A percentile compares a stretch with the other conserved stretches of the same genome.
These are phyloP conservation scores for Emys orbicularis DNA, from an alignment of 2,797 vertebrate genomes.

Conservation along the genomic window DNA sequence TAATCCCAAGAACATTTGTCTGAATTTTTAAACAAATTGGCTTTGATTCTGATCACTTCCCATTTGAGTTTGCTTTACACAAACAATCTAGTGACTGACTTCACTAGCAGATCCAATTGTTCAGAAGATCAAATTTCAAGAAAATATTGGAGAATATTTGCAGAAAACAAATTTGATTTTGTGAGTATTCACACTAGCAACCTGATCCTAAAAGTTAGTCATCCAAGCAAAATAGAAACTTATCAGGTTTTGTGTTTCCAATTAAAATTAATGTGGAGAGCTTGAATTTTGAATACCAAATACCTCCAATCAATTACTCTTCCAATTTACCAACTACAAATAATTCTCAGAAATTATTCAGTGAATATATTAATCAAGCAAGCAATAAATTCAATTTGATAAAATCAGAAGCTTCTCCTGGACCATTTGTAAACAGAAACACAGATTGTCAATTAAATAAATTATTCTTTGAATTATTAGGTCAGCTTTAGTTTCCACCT, in stretches of 20 bases:
- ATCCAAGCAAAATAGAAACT: background rate
- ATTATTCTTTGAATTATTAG: background rate
- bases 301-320: background rate
- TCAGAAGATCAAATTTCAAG: background rate
- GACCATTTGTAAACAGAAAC: background rate
- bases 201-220: background rate
- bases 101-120: background rate
- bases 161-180: background rate
- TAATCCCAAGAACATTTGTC: background rate
- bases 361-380: conserved; percentile 13
- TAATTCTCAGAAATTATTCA: background rate
- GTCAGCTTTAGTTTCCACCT: background rate
- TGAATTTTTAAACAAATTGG: background rate
- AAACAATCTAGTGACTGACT: background rate
- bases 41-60: background rate
- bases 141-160: background rate
- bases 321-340: background rate
- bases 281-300: conserved; percentile 14
- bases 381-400: background rate
- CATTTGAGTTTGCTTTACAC: background rate
- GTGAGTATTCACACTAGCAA: background rate
- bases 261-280: background rate
- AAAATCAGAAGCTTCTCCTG: background rate
- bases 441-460: background rate
- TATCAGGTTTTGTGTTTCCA: background rate